These are phyloP conservation scores for Zaprionus inermis DNA, from an alignment of 1,140 invertebrate genomes.

Conservation along the genomic window DNA sequence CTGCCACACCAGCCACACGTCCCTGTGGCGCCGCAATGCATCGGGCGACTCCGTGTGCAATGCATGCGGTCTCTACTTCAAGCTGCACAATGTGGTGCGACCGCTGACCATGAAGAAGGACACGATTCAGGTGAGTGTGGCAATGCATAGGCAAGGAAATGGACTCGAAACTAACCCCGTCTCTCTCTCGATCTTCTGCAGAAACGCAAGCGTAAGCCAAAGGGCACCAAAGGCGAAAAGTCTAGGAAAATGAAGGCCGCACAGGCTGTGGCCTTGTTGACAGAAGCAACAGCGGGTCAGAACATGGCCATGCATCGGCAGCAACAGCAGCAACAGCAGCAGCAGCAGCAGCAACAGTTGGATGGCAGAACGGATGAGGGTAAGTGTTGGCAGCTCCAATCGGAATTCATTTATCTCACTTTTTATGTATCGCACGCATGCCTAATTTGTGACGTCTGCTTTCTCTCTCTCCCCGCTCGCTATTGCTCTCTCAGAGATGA, in stretches of 20 bases:
- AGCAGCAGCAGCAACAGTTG: conserved; percentile 40
- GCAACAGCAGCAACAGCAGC: conserved; percentile 34
- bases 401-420: conserved; percentile 1
- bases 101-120: conserved; percentile 98
- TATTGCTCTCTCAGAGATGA: conserved; percentile 51
- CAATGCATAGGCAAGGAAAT: background rate
- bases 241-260: conserved; percentile 55
- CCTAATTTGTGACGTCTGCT: conserved; percentile 77
- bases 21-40: conserved; percentile 95
- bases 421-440: conserved; percentile 55
- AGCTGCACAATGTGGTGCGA: conserved; percentile 94
- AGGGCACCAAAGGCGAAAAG: conserved; percentile 85
- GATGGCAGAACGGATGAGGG: conserved; percentile 54
- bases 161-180: background rate
- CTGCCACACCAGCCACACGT: conserved; percentile 93
- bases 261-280: conserved; percentile 31
- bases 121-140: conserved; percentile 89
- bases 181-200: conserved; percentile 70
- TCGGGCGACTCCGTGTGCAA: conserved; percentile 96
- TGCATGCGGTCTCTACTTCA: conserved; percentile 97
- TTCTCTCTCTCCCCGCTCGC: conserved; percentile 42
- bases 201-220: conserved; percentile 96
- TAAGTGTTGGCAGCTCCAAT: conserved; percentile 53
- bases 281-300: conserved; percentile 38
- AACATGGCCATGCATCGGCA: conserved; percentile 43